Conservation (phyloP, 1,140 invertebrate genomes). For the Neodiprion fabricii region DNA sequence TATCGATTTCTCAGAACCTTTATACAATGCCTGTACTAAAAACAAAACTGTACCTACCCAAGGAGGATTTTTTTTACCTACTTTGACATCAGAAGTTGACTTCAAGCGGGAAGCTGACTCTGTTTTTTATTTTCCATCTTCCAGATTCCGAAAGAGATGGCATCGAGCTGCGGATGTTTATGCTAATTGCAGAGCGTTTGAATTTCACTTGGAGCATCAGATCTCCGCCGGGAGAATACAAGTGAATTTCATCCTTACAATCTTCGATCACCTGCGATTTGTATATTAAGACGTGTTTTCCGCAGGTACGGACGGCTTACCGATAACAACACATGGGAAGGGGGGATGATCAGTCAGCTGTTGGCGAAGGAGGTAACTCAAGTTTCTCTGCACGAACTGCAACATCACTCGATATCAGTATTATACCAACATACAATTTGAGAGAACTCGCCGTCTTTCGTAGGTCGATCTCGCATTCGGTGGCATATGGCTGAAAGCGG, state of each 20-base stretch:
- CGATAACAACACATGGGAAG: constrained; percentile 40
- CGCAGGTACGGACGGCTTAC: constrained; percentile 40
- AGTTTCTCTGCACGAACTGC: not conserved
- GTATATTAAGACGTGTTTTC: not conserved
- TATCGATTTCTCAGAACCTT: no score
- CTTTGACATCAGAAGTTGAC: no score
- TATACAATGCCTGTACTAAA: no score
- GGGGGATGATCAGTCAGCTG: constrained; percentile 42
- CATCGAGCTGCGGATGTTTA: constrained; percentile 41
- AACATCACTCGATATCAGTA: no score
- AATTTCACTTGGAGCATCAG: constrained; percentile 47
- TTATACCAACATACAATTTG: not conserved
- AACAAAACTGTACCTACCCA: no score
- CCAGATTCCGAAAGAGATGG: constrained; percentile 39
- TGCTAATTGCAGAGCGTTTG: constrained; percentile 40
- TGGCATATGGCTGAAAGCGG: constrained; percentile 40
- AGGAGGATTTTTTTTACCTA: no score
- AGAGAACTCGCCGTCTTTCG: not conserved
- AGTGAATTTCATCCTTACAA: constrained; percentile 23
- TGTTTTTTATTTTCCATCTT: not conserved
- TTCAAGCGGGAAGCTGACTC: no score
- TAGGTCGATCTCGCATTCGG: constrained; percentile 49
- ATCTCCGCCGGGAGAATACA: constrained; percentile 31
- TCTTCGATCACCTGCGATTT: constrained; percentile 6
- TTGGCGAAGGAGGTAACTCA: constrained; percentile 31